phyloP scores from a whole-genome alignment of 2,113 vertebrate genomes.

The Genyomyrus donnyi region DNA sequence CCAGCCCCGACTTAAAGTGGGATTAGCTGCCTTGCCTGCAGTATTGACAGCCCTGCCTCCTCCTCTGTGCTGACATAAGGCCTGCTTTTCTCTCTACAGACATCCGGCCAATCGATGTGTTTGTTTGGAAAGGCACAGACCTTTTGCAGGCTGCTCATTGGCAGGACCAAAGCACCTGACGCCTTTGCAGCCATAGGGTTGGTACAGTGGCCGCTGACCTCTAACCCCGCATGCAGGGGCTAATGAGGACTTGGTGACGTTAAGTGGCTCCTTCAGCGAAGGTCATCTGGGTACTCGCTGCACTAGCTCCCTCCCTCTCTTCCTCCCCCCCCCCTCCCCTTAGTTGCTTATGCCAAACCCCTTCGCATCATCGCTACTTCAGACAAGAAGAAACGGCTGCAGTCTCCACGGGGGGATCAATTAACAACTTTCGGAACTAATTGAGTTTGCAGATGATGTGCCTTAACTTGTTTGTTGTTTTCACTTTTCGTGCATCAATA shows the following conservation, averaged over 20 bases:
- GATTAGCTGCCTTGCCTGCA: constrained; percentile 58
- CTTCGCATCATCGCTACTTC: background rate
- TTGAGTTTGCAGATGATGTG: constrained; percentile 24
- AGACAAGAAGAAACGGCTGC: constrained; percentile 8
- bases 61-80: constrained; percentile 47
- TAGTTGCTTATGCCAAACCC: background rate
- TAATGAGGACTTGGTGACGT: background rate
- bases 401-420: constrained; percentile 25
- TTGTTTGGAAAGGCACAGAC: constrained; percentile 45
- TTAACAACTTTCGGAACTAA: constrained; percentile 21
- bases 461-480: constrained; percentile 7
- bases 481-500: background rate
- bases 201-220: background rate
- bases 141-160: constrained; percentile 25
- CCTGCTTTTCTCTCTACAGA: constrained; percentile 41
- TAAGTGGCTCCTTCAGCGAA: background rate
- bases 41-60: constrained; percentile 42
- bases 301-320: background rate
- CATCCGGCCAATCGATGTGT: constrained; percentile 55
- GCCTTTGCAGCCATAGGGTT: background rate
- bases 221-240: background rate
- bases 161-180: background rate
- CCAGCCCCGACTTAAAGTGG: constrained; percentile 57
- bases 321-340: background rate
- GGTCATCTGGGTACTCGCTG: background rate